Evolutionary conservation across 1,140 invertebrate genomes (phyloP), one percentile per base, ranked within the genome.

Genomic region (Leptopilina clavipes): DNA sequence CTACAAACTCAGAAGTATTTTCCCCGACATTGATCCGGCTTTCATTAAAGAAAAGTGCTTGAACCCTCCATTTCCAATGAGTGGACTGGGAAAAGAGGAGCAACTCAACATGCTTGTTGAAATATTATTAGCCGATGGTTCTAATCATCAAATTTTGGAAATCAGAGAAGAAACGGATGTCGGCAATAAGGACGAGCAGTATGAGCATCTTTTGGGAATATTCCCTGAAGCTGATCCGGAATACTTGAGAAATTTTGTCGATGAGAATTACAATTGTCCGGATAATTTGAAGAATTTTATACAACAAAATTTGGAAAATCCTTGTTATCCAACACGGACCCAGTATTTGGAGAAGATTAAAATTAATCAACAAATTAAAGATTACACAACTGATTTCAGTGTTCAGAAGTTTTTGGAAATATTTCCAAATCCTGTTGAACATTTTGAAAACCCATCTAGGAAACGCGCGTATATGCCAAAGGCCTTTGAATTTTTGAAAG

Each of bases 181-280:
- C 18, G 73, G 82, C 8, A 84, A 84, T 73, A 71, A 85, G 11
- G 82, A 86, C 73, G 84, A 87, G 17, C 86, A 88, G 54, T 89
- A 90, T 79, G 87, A 89, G 14, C 85, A 86, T 77, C 79, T 89
- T 0, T 70, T 82, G 40, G 85, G 81, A 25, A 87, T 90, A 72
- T 86, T 92, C 72, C 91, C 90, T 10, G 79, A 89, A 74, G 90
- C 92, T 73, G 92, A 93, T 86, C 91, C 92, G 1, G 87, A 85
- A 52, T 93, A 90, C 88, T 82, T 93, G 18, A 85, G 87, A 72
- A 81, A 91, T 37, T 40, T 85, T 71, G 83, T 86, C 1, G 82
- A 85, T 72, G 75, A 80, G 19, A 84, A 84, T 1, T 48, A 83
- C 3, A 73, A 82, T 9, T 52, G 84, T 43, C 73, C 79, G 7